Conservation (phyloP, 2,113 vertebrate genomes). For the Pachycephala philippinensis region DNA sequence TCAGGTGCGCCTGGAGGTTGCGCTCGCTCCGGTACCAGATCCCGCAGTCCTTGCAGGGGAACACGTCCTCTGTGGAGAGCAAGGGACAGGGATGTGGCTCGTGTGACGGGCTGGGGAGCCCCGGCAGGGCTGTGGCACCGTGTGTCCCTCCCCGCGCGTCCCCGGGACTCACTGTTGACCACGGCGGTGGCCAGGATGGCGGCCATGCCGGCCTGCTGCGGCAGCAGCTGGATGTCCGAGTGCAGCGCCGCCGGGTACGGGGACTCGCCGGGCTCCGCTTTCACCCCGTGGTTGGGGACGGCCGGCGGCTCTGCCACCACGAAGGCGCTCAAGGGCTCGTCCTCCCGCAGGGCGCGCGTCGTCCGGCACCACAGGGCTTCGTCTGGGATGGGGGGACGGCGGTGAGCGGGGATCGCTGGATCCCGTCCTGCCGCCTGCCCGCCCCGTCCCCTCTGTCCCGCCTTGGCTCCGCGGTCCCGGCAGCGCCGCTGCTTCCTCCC, state of each 20-base stretch:
- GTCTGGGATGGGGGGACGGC: slow-evolving; percentile 29
- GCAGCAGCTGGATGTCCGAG: slow-evolving; percentile 92
- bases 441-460: background rate
- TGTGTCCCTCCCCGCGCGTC: fast-evolving
- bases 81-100: fast-evolving
- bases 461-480: background rate
- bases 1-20: slow-evolving; percentile 96
- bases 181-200: slow-evolving; percentile 93
- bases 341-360: slow-evolving; percentile 69
- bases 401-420: fast-evolving
- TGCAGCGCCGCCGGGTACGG: slow-evolving; percentile 67
- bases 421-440: fast-evolving
- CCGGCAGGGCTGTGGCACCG: fast-evolving
- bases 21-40: slow-evolving; percentile 98
- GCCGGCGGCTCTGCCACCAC: slow-evolving; percentile 65
- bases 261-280: slow-evolving; percentile 67
- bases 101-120: fast-evolving
- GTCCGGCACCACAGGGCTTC: slow-evolving; percentile 86
- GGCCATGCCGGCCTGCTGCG: slow-evolving; percentile 96
- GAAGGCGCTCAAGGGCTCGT: slow-evolving; percentile 64
- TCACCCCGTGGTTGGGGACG: slow-evolving; percentile 60
- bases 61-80: slow-evolving; percentile 86
- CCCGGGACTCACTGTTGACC: slow-evolving; percentile 86
- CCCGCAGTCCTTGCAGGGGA: slow-evolving; percentile 96
- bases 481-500: background rate